phyloP scores from a whole-genome alignment of 1,140 invertebrate species.

The Leptinotarsa undecemlineata region DNA sequence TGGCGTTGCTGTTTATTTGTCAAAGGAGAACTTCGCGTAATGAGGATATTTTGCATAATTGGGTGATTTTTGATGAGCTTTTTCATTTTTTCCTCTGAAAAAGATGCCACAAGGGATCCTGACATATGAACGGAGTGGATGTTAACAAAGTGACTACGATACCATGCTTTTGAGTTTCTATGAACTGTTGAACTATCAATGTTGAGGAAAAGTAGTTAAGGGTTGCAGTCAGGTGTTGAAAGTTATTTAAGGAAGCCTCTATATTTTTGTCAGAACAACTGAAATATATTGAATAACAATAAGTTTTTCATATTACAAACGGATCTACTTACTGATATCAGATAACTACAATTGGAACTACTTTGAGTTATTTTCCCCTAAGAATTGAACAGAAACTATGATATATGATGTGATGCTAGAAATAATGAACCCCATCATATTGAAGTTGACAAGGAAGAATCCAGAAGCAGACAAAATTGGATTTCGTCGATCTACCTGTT shows the following conservation, averaged over 20 bases:
- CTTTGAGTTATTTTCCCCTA: not conserved
- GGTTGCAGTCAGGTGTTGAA: too few relatives aligned
- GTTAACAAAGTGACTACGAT: too few relatives aligned
- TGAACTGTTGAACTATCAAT: too few relatives aligned
- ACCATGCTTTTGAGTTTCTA: too few relatives aligned
- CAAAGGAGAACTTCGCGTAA: not conserved
- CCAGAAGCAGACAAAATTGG: conserved; percentile 37
- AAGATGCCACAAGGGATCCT: not conserved
- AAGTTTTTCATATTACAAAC: too few relatives aligned
- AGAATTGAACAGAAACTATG: conserved; percentile 39
- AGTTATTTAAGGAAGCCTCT: too few relatives aligned
- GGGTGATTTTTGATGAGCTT: not conserved
- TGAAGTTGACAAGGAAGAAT: conserved; percentile 40
- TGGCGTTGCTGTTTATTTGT: not conserved
- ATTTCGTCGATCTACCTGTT: conserved; percentile 3
- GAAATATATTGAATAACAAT: too few relatives aligned
- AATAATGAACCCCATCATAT: conserved; percentile 36
- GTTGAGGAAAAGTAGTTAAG: too few relatives aligned
- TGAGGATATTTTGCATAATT: not conserved
- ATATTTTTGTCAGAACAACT: too few relatives aligned
- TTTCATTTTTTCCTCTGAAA: not conserved
- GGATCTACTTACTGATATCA: too few relatives aligned
- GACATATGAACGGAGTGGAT: too few relatives aligned
- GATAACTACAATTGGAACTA: not conserved
- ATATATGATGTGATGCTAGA: conserved; percentile 39